These are phyloP conservation scores for Hemistola chrysoprasaria DNA, from an alignment of 2,888 invertebrate species.

Conservation along the genomic window DNA sequence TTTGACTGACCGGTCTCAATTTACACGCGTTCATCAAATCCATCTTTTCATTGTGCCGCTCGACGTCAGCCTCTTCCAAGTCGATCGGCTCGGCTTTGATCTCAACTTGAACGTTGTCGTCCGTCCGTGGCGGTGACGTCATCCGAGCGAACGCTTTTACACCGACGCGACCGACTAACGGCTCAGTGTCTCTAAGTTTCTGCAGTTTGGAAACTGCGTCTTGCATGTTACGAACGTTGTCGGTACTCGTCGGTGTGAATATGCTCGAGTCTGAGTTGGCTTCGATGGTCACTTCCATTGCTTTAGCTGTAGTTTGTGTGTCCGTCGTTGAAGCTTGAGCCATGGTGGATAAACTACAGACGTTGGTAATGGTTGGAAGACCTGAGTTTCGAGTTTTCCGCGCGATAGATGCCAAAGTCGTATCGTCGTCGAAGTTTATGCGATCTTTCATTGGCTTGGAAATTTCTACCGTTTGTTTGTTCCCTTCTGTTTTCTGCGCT, in stretches of 20 bases:
- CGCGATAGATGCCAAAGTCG: slow-evolving; percentile 52
- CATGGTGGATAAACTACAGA: slow-evolving; percentile 54
- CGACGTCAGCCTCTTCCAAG: slow-evolving; percentile 55
- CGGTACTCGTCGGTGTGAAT: slow-evolving; percentile 56
- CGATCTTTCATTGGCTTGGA: slow-evolving; percentile 44
- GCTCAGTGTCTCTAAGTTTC: slow-evolving; percentile 44
- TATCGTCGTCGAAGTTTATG: slow-evolving; percentile 55
- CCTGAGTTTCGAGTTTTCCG: slow-evolving; percentile 39
- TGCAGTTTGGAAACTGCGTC: slow-evolving; percentile 56
- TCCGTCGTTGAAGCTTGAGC: slow-evolving; percentile 27
- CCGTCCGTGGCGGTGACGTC: slow-evolving; percentile 47
- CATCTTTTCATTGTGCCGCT: slow-evolving; percentile 58
- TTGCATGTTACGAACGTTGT: slow-evolving; percentile 50
- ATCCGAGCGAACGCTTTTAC: slow-evolving; percentile 72
- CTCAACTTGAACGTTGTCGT: slow-evolving; percentile 55
- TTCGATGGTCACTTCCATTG: slow-evolving; percentile 46
- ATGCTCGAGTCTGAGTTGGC: slow-evolving; percentile 46
- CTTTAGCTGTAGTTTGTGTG: slow-evolving; percentile 20
- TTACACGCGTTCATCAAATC: slow-evolving; percentile 66
- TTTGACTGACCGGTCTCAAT: slow-evolving; percentile 57
- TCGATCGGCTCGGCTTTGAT: slow-evolving; percentile 72
- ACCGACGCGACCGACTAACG: slow-evolving; percentile 61
- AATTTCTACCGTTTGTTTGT: slow-evolving; percentile 22
- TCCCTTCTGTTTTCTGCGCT: slow-evolving; percentile 23
- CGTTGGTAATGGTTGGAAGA: slow-evolving; percentile 62